These are phyloP conservation scores for Arctopsyche grandis DNA, from an alignment of 1,140 invertebrate species.

Conservation along the genomic window DNA sequence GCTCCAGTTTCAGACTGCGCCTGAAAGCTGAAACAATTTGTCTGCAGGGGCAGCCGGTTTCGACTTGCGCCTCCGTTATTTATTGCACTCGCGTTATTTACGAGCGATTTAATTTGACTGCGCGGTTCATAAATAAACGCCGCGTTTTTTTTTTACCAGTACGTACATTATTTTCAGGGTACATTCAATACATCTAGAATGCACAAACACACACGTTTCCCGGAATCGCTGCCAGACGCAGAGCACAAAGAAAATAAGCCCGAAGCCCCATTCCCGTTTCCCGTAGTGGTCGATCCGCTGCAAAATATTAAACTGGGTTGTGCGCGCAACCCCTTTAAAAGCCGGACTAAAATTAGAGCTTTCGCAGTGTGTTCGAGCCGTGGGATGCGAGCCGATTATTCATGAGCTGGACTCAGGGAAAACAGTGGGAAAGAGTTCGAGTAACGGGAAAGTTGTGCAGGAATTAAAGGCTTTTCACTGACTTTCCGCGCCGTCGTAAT, in stretches of 20 bases:
- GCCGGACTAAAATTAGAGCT: not conserved
- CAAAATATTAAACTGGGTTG: too few species aligned
- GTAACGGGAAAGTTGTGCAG: not conserved
- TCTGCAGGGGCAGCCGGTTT: slow-evolving; percentile 28
- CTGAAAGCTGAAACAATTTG: slow-evolving; percentile 32
- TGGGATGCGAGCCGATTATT: not conserved
- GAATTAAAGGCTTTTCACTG: slow-evolving; percentile 17
- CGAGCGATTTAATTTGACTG: slow-evolving; percentile 44
- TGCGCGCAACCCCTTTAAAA: too few species aligned
- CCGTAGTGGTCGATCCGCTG: too few species aligned
- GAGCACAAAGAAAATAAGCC: not conserved
- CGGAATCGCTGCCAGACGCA: not conserved
- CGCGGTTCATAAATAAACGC: slow-evolving; percentile 43
- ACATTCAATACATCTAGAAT: too few species aligned
- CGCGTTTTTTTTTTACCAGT: slow-evolving; percentile 25
- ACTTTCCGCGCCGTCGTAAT: slow-evolving; percentile 12
- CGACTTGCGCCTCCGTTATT: slow-evolving; percentile 35
- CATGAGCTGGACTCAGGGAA: not conserved
- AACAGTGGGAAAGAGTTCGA: not conserved
- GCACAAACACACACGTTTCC: not conserved
- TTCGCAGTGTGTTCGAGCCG: not conserved
- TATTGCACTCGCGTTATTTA: slow-evolving; percentile 44
- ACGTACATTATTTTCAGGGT: not conserved
- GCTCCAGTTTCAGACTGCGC: not conserved
- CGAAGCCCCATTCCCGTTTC: not conserved